A percentile compares a stretch with the other conserved stretches of the same genome.
These are phyloP conservation scores for Cabera pusaria DNA, from an alignment of 2,888 invertebrate genomes.

Conservation along the genomic window DNA sequence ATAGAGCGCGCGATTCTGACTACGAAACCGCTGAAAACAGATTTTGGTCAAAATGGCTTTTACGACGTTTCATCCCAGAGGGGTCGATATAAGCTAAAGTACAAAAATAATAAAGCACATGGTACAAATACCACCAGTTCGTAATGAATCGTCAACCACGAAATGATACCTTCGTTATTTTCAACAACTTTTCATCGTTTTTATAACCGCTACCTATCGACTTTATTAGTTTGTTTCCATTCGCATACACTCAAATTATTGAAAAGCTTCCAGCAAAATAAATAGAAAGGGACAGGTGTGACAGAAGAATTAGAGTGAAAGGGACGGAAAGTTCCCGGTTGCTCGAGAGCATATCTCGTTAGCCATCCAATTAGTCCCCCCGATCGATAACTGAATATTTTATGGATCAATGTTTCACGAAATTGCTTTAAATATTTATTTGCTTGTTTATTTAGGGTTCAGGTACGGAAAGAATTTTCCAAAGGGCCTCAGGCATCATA, in stretches of 20 bases:
- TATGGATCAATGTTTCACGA: constrained; percentile 32
- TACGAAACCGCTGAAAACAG: no score
- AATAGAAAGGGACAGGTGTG: constrained; percentile 10
- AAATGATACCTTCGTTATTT: constrained; percentile 18
- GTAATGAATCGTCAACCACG: no score
- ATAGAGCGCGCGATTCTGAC: no score
- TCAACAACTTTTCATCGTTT: constrained; percentile 5
- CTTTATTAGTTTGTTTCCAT: constrained; percentile 20
- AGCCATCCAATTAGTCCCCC: constrained; percentile 48
- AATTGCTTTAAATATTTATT: constrained; percentile 25
- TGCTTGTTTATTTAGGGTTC: constrained; percentile 31
- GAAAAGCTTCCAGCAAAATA: constrained; percentile 9
- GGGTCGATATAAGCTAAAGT: no score
- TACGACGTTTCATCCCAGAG: no score
- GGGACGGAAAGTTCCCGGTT: constrained; percentile 33
- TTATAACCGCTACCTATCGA: constrained; percentile 5
- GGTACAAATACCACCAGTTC: no score
- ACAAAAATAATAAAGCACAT: no score
- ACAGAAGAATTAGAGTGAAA: constrained; percentile 10
- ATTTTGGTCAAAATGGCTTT: no score
- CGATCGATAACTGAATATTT: constrained; percentile 49
- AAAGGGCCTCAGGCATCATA: no score
- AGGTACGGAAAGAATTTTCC: neutral
- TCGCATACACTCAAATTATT: constrained; percentile 16
- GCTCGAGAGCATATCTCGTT: constrained; percentile 47